A percentile compares a stretch with the other conserved stretches of the same genome.
phyloP scores from a whole-genome alignment of 2,888 invertebrate genomes.

The Dryomyza anilis region DNA sequence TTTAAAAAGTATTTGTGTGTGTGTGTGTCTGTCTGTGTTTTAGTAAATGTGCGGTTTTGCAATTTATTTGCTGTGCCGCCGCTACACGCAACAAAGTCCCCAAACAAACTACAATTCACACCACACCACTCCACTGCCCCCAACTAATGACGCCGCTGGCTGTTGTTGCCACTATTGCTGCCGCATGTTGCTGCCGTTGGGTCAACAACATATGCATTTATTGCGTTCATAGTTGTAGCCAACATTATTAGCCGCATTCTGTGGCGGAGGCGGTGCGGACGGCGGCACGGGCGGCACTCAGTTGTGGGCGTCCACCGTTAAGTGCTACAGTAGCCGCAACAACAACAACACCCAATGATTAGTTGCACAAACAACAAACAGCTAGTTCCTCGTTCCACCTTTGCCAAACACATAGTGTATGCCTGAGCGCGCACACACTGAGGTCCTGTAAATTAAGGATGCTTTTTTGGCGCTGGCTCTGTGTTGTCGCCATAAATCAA shows the following conservation, averaged over 20 bases:
- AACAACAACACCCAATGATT: too few species aligned
- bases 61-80: constrained; percentile 22
- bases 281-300: background rate
- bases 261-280: background rate
- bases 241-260: too few species aligned
- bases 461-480: constrained; percentile 2
- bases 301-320: background rate
- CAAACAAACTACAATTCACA: background rate
- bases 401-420: too few species aligned
- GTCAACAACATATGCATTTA: constrained; percentile 15
- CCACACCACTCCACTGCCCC: background rate
- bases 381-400: too few species aligned
- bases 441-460: background rate
- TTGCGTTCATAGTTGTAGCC: background rate
- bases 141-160: too few species aligned
- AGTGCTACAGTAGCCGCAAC: too few species aligned
- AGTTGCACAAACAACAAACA: background rate
- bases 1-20: background rate
- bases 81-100: background rate
- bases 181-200: background rate
- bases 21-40: background rate
- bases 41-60: constrained; percentile 13
- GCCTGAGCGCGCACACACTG: too few species aligned
- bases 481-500: constrained; percentile 38
- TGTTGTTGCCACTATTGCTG: background rate